Evolutionary conservation across 2,888 invertebrate species (phyloP).

Genomic region (Chirona hameri): DNA sequence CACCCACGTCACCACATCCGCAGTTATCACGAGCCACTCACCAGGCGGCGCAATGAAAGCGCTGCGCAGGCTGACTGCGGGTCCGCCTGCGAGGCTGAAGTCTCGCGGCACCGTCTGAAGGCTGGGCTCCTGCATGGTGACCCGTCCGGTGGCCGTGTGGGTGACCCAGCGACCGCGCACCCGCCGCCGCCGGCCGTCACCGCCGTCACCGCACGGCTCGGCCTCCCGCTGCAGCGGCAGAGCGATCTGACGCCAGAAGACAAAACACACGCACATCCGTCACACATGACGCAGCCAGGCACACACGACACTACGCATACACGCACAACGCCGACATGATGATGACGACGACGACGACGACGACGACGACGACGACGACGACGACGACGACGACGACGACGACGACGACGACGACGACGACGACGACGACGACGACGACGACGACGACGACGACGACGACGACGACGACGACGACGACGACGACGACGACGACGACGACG

Average conservation of each 20-base stretch:
- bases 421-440: constrained; percentile 22
- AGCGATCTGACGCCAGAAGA: no score
- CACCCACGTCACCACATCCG: no score
- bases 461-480: constrained; percentile 22
- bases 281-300: no score
- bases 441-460: constrained; percentile 22
- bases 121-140: constrained; percentile 89
- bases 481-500: constrained; percentile 22
- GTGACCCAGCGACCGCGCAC: constrained; percentile 41
- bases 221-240: constrained; percentile 22
- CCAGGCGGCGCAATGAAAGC: constrained; percentile 1
- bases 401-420: constrained; percentile 22
- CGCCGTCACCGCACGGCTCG: not conserved
- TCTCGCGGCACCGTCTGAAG: constrained; percentile 74
- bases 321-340: constrained; percentile 8
- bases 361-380: constrained; percentile 22
- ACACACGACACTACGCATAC: no score
- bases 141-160: constrained; percentile 61
- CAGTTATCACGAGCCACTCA: not conserved
- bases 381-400: no score
- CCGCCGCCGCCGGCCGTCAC: not conserved
- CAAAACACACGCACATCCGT: no score
- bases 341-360: constrained; percentile 22
- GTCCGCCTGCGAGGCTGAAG: not conserved
- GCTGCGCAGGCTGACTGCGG: not conserved